Percentiles rank a stretch among this genome's conserved stretches.
These are phyloP conservation scores for Megalopta genalis DNA, from an alignment of 1,140 invertebrate species.

Conservation along the genomic window DNA sequence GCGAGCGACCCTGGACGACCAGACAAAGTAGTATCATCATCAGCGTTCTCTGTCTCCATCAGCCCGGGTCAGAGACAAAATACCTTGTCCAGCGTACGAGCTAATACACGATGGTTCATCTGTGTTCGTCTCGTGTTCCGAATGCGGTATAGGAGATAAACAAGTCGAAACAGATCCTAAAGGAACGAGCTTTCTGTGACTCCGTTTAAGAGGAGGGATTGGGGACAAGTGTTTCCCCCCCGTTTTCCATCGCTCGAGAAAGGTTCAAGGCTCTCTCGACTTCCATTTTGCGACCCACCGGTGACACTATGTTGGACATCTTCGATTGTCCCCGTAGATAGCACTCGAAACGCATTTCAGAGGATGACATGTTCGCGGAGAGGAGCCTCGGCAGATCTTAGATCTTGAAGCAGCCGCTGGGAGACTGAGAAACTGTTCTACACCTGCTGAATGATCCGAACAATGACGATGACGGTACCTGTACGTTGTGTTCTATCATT, in stretches of 20 bases:
- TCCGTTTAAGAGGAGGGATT: conserved; percentile 27
- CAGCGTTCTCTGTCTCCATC: neutral
- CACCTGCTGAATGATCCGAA: too few species aligned
- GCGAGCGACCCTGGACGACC: too few species aligned
- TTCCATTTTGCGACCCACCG: neutral
- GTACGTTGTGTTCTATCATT: too few species aligned
- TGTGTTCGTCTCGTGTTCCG: neutral
- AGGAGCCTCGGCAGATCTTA: too few species aligned
- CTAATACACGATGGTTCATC: conserved; percentile 17
- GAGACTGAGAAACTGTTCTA: neutral
- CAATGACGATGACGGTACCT: too few species aligned
- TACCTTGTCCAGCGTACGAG: neutral
- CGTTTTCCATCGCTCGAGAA: conserved; percentile 11
- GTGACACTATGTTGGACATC: neutral
- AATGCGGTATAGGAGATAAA: neutral
- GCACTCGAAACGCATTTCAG: neutral
- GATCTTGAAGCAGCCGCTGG: too few species aligned
- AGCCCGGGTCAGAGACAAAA: neutral
- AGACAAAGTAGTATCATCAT: neutral
- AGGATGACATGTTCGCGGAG: neutral
- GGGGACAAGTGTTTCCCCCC: conserved; percentile 37
- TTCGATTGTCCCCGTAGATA: conserved; percentile 5
- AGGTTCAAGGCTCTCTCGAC: conserved; percentile 32
- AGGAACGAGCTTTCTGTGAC: neutral
- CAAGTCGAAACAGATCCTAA: conserved; percentile 26